phyloP scores from a whole-genome alignment of 2,888 invertebrate genomes.

The Nemurella pictetii region DNA sequence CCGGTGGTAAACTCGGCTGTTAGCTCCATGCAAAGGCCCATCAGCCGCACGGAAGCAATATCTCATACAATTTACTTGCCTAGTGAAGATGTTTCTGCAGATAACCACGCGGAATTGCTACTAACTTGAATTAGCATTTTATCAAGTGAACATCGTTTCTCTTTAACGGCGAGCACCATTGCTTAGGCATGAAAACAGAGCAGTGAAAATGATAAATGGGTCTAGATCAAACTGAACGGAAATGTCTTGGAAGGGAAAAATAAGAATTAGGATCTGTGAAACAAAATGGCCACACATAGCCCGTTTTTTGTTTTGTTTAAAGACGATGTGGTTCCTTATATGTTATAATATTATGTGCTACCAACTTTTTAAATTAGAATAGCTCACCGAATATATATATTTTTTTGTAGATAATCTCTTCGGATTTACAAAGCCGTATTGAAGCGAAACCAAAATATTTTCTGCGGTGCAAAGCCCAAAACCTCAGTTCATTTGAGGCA shows the following conservation, averaged over 20 bases:
- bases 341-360: too few relatives aligned
- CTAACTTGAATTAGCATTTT: conserved; percentile 15
- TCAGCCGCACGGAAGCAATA: conserved; percentile 10
- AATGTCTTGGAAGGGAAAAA: neutral
- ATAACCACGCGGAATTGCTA: conserved; percentile 6
- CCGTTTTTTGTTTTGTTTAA: neutral
- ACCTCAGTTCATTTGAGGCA: neutral
- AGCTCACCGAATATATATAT: too few relatives aligned
- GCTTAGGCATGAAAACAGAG: neutral
- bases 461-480: too few relatives aligned
- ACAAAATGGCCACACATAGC: neutral
- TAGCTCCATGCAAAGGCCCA: neutral
- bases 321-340: neutral
- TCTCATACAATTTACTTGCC: conserved; percentile 15
- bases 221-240: conserved; percentile 5
- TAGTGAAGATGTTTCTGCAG: conserved; percentile 5
- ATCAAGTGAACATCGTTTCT: conserved; percentile 9
- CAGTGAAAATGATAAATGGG: neutral
- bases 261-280: conserved; percentile 5
- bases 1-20: neutral
- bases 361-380: too few relatives aligned
- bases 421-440: too few relatives aligned
- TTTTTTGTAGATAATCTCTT: too few relatives aligned
- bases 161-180: neutral
- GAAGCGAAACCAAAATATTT: neutral